Evolutionary conservation across 2,797 vertebrate genomes (phyloP), one percentile per base, ranked within the genome.

Genomic region (Rhinogobio ventralis): DNA sequence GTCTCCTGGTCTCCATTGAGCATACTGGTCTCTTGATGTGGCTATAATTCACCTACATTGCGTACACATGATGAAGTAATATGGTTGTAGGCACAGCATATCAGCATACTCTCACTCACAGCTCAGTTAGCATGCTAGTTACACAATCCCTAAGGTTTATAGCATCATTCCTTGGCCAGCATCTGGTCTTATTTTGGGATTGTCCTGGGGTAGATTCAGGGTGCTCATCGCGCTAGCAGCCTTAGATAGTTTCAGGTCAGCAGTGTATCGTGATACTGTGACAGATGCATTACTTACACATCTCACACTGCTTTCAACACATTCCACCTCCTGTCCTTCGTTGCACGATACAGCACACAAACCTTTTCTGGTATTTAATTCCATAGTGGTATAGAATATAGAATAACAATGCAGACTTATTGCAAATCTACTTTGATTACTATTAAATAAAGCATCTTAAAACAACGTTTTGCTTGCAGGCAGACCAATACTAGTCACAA

Each of bases 251-350:
- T 51, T 36, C 39, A n/a, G 30, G 15, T n/a, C 23, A 1, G 33
- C 39, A 46, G 46, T 86, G 62, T 82, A 64, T 62, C 77, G 55
- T 57, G n/a, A 83, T 82, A 64, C 33, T 42, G 66, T 60, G 66
- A 78, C 73, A 78, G 55, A 82, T 86, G 85, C 81, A 39, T n/a
- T 15, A 9, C 42, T 45, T 53, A 55, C 66, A 82, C 28, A 45
- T 83, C 81, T 57, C 57, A 9, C 80, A 10, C 45, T 19, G 28
- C 14, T 69, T n/a, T 15, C 14, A 72, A 39, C 73, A 49, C 33
- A 57, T 14, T 28, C 36, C 14, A 20, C 20, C 36, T 67, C 23
- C 33, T 79, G 33, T 51, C 62, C 64, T 25, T 42, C 51, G 64
- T 25, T 2, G 17, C 15, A 28, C 9, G 10, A 68, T 55, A 77